Evolutionary conservation across 2,888 invertebrate genomes (phyloP), one percentile per base, ranked within the genome.

Genomic region (Spodoptera exigua): DNA sequence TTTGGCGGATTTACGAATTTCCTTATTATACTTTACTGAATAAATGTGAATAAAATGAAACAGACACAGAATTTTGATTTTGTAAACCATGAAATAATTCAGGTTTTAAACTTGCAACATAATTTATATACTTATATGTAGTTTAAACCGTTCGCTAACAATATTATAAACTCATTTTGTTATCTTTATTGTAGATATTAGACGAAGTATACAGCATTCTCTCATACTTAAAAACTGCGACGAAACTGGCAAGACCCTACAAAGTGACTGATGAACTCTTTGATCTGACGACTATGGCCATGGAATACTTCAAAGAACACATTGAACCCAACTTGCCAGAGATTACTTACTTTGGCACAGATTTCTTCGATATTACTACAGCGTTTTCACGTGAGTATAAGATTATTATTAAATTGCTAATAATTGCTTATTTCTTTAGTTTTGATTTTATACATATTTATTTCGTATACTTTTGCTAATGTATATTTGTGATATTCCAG

Each of bases 271-370:
- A 98, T 92, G 98, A 99, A 89, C 94, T 99, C 58, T 98, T 98
- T 92, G 99, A 99, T 93, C 95, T 99, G 70, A 98, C 98, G 37
- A 98, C 98, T 37, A 99, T 99, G 99, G 99, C 99, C 35, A 98
- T 99, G 98, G 99, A 99, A 91, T 98, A 98, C 90, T 99, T 99
- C 90, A 98, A 98, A 88, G 98, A 99, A 89, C 96, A 97, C 81
- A 98, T 99, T 86, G 98, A 98, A 88, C 98, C 98, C 7, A 96
- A 96, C 74, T 94, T 98, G 82, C 98, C 98, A 36, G 98, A 98
- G 90, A 97, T 98, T 71, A 97, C 97, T 46, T 98, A 97, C 87
- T 98, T 98, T 88, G 97, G 97, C 76, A 96, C 97, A 49, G 97
- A 98, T 87, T 97, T 97, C 89, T 95, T 97, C 82, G 97, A 97